Evolutionary conservation across 2,113 vertebrate species (phyloP).

Genomic region (Pipra filicauda): DNA sequence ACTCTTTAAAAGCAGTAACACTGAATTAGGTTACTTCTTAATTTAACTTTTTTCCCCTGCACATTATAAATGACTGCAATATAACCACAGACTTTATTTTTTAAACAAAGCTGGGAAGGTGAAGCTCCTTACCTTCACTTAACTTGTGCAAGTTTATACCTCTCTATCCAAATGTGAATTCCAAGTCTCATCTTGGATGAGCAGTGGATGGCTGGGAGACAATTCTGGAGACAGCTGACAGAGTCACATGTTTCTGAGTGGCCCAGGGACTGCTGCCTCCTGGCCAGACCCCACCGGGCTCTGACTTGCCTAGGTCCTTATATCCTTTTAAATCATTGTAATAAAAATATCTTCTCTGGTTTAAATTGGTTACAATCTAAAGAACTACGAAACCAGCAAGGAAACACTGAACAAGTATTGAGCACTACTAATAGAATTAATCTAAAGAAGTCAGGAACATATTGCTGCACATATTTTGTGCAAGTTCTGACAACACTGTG

Average conservation of each 20-base stretch:
- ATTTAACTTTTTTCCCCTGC: neutral
- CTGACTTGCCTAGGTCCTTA: neutral
- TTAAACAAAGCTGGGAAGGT: neutral
- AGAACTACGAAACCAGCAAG: neutral
- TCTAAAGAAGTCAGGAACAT: neutral
- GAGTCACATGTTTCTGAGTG: neutral
- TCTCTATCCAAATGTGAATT: neutral
- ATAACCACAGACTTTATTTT: neutral
- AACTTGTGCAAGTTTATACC: neutral
- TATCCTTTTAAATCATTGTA: neutral
- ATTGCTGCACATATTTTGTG: fast-evolving
- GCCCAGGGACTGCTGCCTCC: neutral
- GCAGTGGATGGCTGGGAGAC: neutral
- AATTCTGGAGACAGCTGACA: neutral
- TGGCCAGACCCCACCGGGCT: neutral
- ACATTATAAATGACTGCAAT: neutral
- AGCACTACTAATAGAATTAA: neutral
- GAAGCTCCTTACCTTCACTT: neutral
- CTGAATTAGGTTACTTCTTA: neutral
- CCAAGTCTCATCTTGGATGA: neutral
- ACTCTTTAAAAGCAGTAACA: neutral
- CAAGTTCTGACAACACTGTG: neutral
- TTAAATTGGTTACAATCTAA: neutral
- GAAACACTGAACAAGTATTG: neutral
- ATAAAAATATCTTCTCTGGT: neutral